Conservation (phyloP, 2,888 invertebrate genomes). For the Exephanes ischioxanthus region DNA sequence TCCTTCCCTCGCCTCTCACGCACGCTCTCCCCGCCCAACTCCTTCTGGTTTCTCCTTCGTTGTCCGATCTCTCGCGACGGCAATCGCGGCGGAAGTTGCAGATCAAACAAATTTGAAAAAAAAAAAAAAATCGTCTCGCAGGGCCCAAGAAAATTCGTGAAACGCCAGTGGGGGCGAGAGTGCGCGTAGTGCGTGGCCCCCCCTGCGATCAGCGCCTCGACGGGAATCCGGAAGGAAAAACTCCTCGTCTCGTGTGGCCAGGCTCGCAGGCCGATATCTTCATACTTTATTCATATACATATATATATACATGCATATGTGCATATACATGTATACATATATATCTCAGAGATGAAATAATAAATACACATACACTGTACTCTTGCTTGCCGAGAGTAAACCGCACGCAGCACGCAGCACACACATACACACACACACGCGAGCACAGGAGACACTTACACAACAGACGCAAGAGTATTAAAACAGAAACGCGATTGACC, state of each 20-base stretch:
- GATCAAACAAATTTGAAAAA: too few species aligned
- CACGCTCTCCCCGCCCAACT: neutral
- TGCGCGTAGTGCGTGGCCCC: slow-evolving; percentile 64
- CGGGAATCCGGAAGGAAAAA: slow-evolving; percentile 63
- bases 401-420: slow-evolving; percentile 38
- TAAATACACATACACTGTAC: slow-evolving; percentile 18
- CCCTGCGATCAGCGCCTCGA: slow-evolving; percentile 59
- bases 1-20: slow-evolving; percentile 3
- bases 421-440: slow-evolving; percentile 23
- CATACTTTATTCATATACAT: slow-evolving; percentile 5
- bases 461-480: too few species aligned
- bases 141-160: slow-evolving; percentile 59
- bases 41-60: neutral
- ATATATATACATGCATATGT: neutral
- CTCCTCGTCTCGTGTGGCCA: slow-evolving; percentile 17
- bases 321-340: neutral
- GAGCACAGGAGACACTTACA: neutral
- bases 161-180: slow-evolving; percentile 59
- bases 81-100: neutral
- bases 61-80: too few species aligned
- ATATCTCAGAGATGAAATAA: neutral
- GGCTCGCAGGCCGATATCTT: slow-evolving; percentile 22
- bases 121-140: neutral
- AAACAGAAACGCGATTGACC: neutral
- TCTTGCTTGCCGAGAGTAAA: neutral